Percentiles rank a stretch among this genome's conserved stretches.
These are phyloP conservation scores for Phalanger gymnotis DNA, from an alignment of 2,797 vertebrate species.

Conservation along the genomic window DNA sequence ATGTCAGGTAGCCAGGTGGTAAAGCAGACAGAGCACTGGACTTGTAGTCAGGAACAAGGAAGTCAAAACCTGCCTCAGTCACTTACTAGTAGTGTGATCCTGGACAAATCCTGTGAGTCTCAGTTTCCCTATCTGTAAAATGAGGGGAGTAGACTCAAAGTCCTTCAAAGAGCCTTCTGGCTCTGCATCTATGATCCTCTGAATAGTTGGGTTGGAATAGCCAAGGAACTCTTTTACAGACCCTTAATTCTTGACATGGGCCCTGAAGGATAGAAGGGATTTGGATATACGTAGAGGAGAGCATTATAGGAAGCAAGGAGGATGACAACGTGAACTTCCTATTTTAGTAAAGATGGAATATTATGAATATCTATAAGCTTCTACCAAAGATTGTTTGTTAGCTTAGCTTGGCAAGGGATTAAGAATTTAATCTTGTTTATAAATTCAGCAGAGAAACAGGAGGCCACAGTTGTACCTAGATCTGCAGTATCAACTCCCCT, in stretches of 20 bases:
- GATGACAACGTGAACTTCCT: neutral
- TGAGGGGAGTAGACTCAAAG: neutral
- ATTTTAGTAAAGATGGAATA: neutral
- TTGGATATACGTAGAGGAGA: neutral
- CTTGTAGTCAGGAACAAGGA: neutral
- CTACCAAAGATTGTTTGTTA: neutral
- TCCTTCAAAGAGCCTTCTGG: neutral
- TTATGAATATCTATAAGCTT: neutral
- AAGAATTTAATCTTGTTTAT: neutral
- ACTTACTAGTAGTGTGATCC: neutral
- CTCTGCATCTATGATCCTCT: neutral
- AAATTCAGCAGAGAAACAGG: conserved; percentile 26
- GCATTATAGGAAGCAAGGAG: neutral
- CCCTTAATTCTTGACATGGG: neutral
- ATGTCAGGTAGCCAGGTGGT: neutral
- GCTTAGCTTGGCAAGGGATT: neutral
- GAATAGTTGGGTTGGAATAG: neutral
- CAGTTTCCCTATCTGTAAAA: neutral
- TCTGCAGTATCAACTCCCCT: neutral
- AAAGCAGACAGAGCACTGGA: neutral
- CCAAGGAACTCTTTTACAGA: neutral
- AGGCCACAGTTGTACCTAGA: neutral
- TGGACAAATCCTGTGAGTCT: neutral
- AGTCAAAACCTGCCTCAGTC: neutral
- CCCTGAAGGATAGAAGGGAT: neutral